Evolutionary conservation across 2,797 vertebrate genomes (phyloP), one percentile per base, ranked within the genome.

Genomic region (Enteromius trimaculatus): DNA sequence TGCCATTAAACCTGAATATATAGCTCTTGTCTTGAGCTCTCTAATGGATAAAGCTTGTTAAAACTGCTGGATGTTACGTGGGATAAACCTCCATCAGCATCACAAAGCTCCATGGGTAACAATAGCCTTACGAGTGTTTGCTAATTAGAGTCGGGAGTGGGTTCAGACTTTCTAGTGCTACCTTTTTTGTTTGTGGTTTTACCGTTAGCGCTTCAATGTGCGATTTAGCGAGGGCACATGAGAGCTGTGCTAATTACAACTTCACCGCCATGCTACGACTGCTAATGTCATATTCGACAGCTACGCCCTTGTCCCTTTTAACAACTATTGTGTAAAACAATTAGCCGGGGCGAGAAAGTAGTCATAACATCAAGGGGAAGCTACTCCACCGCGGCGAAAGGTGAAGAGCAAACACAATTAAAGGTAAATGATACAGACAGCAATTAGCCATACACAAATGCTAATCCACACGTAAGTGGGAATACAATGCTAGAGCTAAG

Each of bases 361-460:
- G 80, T 78, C 80, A 31, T 14, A 34, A 51, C 83, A 85, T 86
- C 79, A 82, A 77, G 71, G 80, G 83, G 42, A 84, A 72, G 68
- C 66, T 81, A 80, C 87, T 88, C 55, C 51, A 80, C 86, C 90
- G 88, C 89, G 89, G 90, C 88, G 85, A 90, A 90, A 90, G 88
- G 88, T 89, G 90, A 90, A 65, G 89, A 89, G 91, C 91, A 90
- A 90, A 92, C 91, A 90, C 90, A 90, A 89, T 92, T 88, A 91
- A 87, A 89, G 87, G 87, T 64, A 82, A 83, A 83, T 91, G 91
- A 91, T 92, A 89, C 86, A 91, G 87, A 87, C 85, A 85, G 90
- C 91, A 92, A 93, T 93, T 92, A 94, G 88, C 84, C 71, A 89
- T 29, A 81, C 81, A 76, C 83, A 85, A 34, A 81, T 87, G 88